Percentiles rank a stretch among this genome's conserved stretches.
Evolutionary conservation across 2,888 invertebrate species (phyloP).

Genomic region (Eumacrocentrus americanus): DNA sequence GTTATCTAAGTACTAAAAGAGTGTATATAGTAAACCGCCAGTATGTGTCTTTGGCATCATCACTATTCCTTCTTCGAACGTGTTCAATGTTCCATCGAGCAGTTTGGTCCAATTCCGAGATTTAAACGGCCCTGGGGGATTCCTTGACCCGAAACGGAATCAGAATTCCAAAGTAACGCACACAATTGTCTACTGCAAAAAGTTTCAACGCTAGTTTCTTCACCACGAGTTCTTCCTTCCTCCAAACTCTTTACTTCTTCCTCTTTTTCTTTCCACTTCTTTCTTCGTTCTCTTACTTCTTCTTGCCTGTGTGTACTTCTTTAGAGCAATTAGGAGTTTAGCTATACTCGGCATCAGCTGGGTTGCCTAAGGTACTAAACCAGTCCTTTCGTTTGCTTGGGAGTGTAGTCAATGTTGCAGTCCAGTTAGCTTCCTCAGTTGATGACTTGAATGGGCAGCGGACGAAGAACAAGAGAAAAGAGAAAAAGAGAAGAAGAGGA

Average conservation of each 20-base stretch:
- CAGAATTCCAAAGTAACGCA: slow-evolving; percentile 10
- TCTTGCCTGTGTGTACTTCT: background rate
- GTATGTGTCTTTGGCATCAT: slow-evolving; percentile 2
- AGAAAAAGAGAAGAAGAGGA: slow-evolving; percentile 1
- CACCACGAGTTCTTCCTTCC: slow-evolving; percentile 13
- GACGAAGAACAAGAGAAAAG: slow-evolving; percentile 1
- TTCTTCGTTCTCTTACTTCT: background rate
- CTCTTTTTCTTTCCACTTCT: slow-evolving; percentile 3
- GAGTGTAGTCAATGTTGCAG: slow-evolving; percentile 13
- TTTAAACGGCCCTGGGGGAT: slow-evolving; percentile 9
- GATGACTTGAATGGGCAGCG: slow-evolving; percentile 18
- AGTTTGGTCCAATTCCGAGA: slow-evolving; percentile 17
- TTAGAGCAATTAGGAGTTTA: slow-evolving; percentile 24
- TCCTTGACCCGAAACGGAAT: slow-evolving; percentile 8
- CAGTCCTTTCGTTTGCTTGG: background rate
- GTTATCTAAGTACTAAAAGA: background rate
- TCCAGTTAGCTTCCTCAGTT: slow-evolving; percentile 14
- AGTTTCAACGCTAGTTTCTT: slow-evolving; percentile 4
- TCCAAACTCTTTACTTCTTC: slow-evolving; percentile 19
- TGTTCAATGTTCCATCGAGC: slow-evolving; percentile 18
- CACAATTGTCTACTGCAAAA: slow-evolving; percentile 7
- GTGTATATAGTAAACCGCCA: background rate
- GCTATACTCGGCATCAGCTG: slow-evolving; percentile 25
- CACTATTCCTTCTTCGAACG: slow-evolving; percentile 12
- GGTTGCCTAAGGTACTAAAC: slow-evolving; percentile 22